Percentiles rank a stretch among this genome's conserved stretches.
phyloP scores from a whole-genome alignment of 1,140 invertebrate genomes.

The Probaryconus sp. region DNA sequence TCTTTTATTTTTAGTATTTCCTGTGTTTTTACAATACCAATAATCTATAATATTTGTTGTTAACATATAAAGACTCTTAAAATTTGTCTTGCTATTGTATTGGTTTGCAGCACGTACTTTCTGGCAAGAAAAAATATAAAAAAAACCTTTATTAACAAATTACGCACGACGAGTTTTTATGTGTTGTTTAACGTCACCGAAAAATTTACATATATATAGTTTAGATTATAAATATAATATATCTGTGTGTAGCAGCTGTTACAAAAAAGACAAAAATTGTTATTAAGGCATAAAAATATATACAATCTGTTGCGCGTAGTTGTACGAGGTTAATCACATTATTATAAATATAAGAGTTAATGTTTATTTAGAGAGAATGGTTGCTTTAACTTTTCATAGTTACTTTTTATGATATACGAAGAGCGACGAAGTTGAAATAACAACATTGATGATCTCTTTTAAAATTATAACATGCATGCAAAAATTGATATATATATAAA shows the following conservation, averaged over 20 bases:
- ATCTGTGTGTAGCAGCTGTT: conserved; percentile 36
- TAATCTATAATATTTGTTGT: no score
- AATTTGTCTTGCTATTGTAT: conserved; percentile 8
- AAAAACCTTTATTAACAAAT: conserved; percentile 14
- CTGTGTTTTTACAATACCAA: no score
- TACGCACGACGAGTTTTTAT: conserved; percentile 34
- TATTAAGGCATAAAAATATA: conserved; percentile 13
- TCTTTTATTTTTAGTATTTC: no score
- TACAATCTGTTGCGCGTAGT: conserved; percentile 16
- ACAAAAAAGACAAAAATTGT: conserved; percentile 36
- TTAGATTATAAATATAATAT: conserved; percentile 29
- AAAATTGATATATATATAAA: no score
- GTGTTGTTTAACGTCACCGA: conserved; percentile 29
- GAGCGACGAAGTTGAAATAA: no score
- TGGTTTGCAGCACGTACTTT: no score
- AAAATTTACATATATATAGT: conserved; percentile 30
- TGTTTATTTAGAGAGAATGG: conserved; percentile 9
- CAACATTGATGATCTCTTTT: no score
- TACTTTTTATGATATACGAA: no score
- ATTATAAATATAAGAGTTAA: conserved; percentile 23
- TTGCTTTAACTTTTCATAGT: no score
- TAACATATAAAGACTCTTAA: no score
- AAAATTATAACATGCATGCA: no score
- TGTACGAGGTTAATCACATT: conserved; percentile 1
- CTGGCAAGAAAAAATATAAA: no score